phyloP scores from a whole-genome alignment of 2,113 vertebrate species.

The Lipophrys pholis region DNA sequence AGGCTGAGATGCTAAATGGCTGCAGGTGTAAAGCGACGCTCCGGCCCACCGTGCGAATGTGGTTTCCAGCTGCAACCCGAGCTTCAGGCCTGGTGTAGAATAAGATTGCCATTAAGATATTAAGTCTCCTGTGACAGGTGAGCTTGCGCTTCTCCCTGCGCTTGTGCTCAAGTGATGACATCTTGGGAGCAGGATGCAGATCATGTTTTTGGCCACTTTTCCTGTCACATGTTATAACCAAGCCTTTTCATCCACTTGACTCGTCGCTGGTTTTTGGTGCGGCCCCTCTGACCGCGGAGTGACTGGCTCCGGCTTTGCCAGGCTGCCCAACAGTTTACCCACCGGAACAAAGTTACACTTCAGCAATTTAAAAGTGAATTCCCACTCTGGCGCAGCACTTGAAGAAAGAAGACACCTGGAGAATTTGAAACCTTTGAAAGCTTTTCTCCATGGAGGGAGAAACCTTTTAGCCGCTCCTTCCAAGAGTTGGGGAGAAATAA shows the following conservation, averaged over 20 bases:
- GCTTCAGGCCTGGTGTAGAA: constrained; percentile 5
- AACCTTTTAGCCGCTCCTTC: constrained; percentile 41
- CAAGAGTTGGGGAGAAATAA: constrained; percentile 10
- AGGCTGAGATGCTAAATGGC: constrained; percentile 36
- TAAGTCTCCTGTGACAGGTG: constrained; percentile 23
- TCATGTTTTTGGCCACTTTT: constrained; percentile 17
- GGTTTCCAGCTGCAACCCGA: constrained; percentile 22
- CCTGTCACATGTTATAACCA: constrained; percentile 5
- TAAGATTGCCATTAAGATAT: constrained; percentile 31
- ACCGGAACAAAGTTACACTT: constrained; percentile 10
- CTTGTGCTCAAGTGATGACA: constrained; percentile 11
- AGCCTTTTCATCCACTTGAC: background rate
- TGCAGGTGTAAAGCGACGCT: constrained; percentile 66
- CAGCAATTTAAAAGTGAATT: constrained; percentile 9
- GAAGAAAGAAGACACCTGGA: constrained; percentile 27
- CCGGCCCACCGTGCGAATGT: constrained; percentile 7
- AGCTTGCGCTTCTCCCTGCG: constrained; percentile 2
- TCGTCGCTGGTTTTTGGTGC: constrained; percentile 10
- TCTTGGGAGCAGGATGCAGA: constrained; percentile 21
- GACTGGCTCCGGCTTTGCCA: constrained; percentile 10
- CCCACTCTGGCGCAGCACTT: constrained; percentile 3
- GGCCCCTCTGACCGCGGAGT: background rate
- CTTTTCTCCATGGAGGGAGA: constrained; percentile 5
- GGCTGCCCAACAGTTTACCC: background rate
- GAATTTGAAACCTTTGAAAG: background rate